Evolutionary conservation across 1,140 invertebrate genomes (phyloP).

Genomic region (Drosophila grimshawi): DNA sequence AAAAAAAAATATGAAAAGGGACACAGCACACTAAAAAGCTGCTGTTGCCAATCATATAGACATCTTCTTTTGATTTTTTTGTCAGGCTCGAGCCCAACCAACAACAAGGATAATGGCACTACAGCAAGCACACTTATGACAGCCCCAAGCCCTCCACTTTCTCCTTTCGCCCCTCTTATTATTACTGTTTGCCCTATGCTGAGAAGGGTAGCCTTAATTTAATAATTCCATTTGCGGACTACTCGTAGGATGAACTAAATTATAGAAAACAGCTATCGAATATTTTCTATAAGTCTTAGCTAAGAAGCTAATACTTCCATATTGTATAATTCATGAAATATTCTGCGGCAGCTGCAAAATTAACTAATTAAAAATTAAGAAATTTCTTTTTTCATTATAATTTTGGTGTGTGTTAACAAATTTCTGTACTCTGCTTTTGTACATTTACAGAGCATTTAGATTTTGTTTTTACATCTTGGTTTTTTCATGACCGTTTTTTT

Average conservation of each 20-base stretch:
- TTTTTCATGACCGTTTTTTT: background rate
- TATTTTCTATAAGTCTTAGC: no score
- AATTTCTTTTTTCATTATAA: no score
- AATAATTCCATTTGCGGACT: background rate
- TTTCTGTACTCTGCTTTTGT: background rate
- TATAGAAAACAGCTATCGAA: no score
- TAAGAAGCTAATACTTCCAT: no score
- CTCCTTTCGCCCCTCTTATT: conserved; percentile 2
- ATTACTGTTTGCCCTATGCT: conserved; percentile 2
- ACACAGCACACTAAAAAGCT: conserved; percentile 72
- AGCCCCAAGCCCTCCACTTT: conserved; percentile 17
- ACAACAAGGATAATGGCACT: conserved; percentile 55
- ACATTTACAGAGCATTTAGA: conserved; percentile 8
- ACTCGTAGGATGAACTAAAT: background rate
- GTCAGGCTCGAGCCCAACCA: conserved; percentile 40
- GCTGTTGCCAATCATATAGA: conserved; percentile 78
- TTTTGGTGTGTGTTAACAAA: no score
- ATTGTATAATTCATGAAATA: no score
- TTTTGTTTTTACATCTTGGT: conserved; percentile 3
- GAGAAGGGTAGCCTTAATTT: background rate
- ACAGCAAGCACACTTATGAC: conserved; percentile 51
- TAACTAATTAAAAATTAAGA: no score
- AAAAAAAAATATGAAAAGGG: conserved; percentile 49
- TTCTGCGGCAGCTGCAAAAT: no score
- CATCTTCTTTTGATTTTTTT: conserved; percentile 42